Conservation (phyloP, 2,888 invertebrate genomes). For the Plebejus argus region DNA sequence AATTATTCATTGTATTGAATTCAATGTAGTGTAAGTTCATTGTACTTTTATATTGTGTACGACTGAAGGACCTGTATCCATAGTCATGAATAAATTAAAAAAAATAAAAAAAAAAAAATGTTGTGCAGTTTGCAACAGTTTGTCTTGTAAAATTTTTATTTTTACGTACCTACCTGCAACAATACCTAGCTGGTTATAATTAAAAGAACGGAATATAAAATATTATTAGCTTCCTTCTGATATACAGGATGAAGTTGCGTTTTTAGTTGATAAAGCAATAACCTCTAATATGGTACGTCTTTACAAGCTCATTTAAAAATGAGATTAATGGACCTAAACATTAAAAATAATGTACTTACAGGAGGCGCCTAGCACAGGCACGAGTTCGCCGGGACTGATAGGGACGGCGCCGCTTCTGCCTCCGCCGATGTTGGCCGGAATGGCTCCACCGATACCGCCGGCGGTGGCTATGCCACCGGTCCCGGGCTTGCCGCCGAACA, state of each 20-base stretch:
- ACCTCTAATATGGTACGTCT: conserved; percentile 20
- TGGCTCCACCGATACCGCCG: conserved; percentile 77
- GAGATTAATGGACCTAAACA: background rate
- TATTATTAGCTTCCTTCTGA: background rate
- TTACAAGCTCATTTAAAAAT: background rate
- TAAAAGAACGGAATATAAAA: background rate
- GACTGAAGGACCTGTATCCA: too few species aligned
- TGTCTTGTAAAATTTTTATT: too few species aligned
- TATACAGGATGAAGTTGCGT: background rate
- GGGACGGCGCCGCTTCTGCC: conserved; percentile 60
- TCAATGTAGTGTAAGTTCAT: too few species aligned
- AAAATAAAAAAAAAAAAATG: too few species aligned
- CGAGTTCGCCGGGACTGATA: conserved; percentile 67
- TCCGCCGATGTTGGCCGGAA: conserved; percentile 67
- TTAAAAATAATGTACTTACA: conserved; percentile 43
- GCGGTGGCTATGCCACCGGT: conserved; percentile 77
- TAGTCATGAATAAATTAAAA: too few species aligned
- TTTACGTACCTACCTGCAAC: too few species aligned
- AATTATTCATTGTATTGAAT: too few species aligned
- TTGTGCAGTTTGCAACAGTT: too few species aligned
- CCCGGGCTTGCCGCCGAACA: conserved; percentile 69
- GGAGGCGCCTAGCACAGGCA: conserved; percentile 65
- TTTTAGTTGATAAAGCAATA: conserved; percentile 11
- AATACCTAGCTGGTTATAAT: background rate
- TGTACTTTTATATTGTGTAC: too few species aligned